Evolutionary conservation across 2,797 vertebrate genomes (phyloP).

Genomic region (Enteromius treurensis): DNA sequence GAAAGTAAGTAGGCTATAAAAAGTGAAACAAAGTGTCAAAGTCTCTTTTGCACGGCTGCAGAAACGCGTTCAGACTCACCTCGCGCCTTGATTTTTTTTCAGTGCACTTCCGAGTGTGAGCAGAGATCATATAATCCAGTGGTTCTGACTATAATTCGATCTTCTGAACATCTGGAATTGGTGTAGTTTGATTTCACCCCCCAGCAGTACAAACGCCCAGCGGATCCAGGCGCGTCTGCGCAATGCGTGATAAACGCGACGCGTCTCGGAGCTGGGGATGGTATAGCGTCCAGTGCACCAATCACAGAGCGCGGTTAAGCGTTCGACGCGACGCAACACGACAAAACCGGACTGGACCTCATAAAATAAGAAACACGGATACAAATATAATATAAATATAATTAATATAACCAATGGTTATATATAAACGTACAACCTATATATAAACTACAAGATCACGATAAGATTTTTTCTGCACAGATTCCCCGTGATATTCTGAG

Average conservation of each 20-base stretch:
- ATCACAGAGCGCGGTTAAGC: neutral
- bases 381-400: neutral
- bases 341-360: no score
- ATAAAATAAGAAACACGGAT: neutral
- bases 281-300: neutral
- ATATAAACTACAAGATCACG: neutral
- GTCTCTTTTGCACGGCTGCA: neutral
- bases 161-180: constrained; percentile 8
- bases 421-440: neutral
- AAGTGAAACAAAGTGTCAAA: constrained; percentile 1
- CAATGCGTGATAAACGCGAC: neutral
- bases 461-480: neutral
- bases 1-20: neutral
- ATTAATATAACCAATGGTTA: no score
- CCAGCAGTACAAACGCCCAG: neutral
- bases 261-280: neutral
- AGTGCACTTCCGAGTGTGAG: neutral
- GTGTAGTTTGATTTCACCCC: neutral
- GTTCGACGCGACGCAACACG: neutral
- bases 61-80: neutral
- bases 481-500: neutral
- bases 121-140: neutral
- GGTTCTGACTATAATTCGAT: neutral
- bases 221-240: constrained; percentile 1
- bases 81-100: neutral